Evolutionary conservation across 1,140 invertebrate genomes (phyloP).

Genomic region (Apis laboriosa): DNA sequence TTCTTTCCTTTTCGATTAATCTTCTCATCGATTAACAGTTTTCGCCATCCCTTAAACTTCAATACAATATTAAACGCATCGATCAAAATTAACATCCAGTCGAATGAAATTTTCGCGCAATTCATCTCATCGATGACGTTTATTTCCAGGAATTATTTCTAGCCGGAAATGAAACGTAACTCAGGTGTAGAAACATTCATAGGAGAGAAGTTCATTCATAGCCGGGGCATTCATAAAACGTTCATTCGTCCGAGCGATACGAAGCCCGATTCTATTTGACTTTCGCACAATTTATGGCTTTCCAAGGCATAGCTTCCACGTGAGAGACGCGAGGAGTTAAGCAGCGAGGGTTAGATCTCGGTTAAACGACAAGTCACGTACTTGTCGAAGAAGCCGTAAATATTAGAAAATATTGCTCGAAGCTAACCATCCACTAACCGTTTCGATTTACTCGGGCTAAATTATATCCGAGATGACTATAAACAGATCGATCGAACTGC

Average conservation of each 20-base stretch:
- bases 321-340: background rate
- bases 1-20: too few relatives aligned
- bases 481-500: too few relatives aligned
- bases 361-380: background rate
- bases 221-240: background rate
- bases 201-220: background rate
- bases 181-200: background rate
- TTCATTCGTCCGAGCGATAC: background rate
- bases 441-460: background rate
- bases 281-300: constrained; percentile 3
- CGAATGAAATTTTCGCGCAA: too few relatives aligned
- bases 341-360: background rate
- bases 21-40: too few relatives aligned
- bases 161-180: background rate
- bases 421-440: background rate
- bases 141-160: background rate
- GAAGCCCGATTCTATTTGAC: constrained; percentile 1
- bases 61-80: too few relatives aligned
- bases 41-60: too few relatives aligned
- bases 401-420: background rate
- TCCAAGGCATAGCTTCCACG: background rate
- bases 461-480: background rate
- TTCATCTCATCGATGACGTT: background rate
- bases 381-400: background rate
- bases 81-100: too few relatives aligned